A percentile compares a stretch with the other conserved stretches of the same genome.
These are phyloP conservation scores for Agrotis puta DNA, from an alignment of 2,888 invertebrate genomes.

Conservation along the genomic window DNA sequence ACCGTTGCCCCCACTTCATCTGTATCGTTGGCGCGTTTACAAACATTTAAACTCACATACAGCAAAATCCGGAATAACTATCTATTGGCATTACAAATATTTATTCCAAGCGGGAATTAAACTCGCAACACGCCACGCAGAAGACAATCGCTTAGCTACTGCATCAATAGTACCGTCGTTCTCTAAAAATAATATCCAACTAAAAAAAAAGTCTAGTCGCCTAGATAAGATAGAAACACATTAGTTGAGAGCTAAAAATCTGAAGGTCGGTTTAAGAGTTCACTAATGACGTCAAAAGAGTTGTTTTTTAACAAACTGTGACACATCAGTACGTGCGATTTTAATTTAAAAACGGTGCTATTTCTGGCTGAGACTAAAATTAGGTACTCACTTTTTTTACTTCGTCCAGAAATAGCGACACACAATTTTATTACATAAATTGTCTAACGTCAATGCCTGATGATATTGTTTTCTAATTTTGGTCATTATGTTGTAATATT, in stretches of 20 bases:
- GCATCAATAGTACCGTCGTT: too few relatives aligned
- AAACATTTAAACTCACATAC: too few relatives aligned
- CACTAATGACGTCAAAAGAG: constrained; percentile 53
- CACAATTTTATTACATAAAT: constrained; percentile 7
- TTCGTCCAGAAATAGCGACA: constrained; percentile 23
- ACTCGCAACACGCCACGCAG: too few relatives aligned
- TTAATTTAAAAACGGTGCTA: constrained; percentile 48
- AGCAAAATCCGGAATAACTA: too few relatives aligned
- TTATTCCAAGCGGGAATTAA: too few relatives aligned
- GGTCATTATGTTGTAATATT: constrained; percentile 13
- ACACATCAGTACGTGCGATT: constrained; percentile 38
- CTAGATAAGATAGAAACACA: too few relatives aligned
- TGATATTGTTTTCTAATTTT: constrained; percentile 24
- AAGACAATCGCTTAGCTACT: too few relatives aligned
- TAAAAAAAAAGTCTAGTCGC: neutral
- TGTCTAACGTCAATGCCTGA: constrained; percentile 30
- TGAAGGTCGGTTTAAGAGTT: constrained; percentile 25
- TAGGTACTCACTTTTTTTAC: constrained; percentile 28
- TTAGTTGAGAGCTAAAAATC: constrained; percentile 14
- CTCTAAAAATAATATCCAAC: too few relatives aligned
- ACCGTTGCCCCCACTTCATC: too few relatives aligned
- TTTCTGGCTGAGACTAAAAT: constrained; percentile 42
- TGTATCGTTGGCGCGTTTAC: too few relatives aligned
- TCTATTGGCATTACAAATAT: too few relatives aligned
- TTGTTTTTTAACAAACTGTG: constrained; percentile 26